Evolutionary conservation across 2,113 vertebrate genomes (phyloP).

Genomic region (Actenoides lindsayi): DNA sequence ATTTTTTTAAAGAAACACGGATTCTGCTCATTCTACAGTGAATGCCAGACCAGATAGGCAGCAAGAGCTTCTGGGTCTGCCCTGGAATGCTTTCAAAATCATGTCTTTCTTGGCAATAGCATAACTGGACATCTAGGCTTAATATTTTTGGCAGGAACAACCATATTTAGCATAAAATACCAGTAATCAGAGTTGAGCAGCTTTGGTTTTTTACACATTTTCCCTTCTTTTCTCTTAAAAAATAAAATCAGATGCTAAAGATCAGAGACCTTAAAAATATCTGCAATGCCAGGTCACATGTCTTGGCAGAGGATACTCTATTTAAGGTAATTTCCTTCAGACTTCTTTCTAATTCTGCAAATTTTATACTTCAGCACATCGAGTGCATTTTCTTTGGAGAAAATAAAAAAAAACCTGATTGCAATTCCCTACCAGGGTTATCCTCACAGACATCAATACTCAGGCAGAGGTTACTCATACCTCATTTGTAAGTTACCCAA

Average conservation of each 20-base stretch:
- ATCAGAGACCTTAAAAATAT: background rate
- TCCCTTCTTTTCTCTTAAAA: background rate
- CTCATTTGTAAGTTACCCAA: background rate
- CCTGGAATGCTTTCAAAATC: conserved; percentile 32
- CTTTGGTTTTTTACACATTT: background rate
- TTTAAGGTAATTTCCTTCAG: background rate
- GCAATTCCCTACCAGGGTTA: background rate
- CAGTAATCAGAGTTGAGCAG: conserved; percentile 34
- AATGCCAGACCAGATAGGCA: conserved; percentile 31
- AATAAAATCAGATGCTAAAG: background rate
- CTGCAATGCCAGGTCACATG: background rate
- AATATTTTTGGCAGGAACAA: conserved; percentile 36
- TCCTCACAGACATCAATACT: background rate
- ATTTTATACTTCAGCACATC: background rate
- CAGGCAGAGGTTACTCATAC: background rate
- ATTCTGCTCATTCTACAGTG: conserved; percentile 35
- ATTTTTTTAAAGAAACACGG: background rate
- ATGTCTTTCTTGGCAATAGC: conserved; percentile 26
- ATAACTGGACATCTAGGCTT: conserved; percentile 32
- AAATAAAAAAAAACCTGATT: background rate
- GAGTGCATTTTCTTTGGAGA: background rate
- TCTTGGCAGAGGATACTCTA: background rate
- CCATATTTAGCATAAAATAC: conserved; percentile 23
- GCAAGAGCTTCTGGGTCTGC: background rate
- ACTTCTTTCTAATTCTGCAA: background rate